These are phyloP conservation scores for Panzeria rudis DNA, from an alignment of 2,888 invertebrate species.

Conservation along the genomic window DNA sequence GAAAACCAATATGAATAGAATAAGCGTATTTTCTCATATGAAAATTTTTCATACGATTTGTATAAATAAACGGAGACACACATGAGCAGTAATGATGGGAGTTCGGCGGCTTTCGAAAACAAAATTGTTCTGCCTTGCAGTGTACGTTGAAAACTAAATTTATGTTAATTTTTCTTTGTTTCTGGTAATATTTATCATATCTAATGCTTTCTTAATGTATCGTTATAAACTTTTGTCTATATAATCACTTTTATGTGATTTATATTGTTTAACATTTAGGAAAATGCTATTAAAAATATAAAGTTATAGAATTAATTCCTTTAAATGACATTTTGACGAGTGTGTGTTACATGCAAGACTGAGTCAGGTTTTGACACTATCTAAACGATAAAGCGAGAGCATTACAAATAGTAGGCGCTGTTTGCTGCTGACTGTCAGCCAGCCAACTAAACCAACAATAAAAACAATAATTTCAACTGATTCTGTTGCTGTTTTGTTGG, in stretches of 20 bases:
- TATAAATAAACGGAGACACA: no score
- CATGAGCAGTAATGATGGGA: no score
- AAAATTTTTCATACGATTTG: no score
- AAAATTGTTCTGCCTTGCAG: no score
- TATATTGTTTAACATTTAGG: no score
- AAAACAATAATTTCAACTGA: not conserved
- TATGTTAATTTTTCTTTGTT: not conserved
- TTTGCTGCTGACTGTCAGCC: slow-evolving; percentile 32
- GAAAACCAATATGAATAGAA: no score
- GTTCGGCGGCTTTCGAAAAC: no score
- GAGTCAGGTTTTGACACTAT: slow-evolving; percentile 70
- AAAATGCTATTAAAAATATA: no score
- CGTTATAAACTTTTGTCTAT: no score
- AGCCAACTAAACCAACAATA: slow-evolving; percentile 11
- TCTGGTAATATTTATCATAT: not conserved
- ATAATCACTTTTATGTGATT: no score
- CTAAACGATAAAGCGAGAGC: slow-evolving; percentile 67
- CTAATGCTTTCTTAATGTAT: no score
- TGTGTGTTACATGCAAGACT: slow-evolving; percentile 41
- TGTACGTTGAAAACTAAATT: not conserved
- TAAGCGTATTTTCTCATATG: no score
- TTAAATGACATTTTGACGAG: slow-evolving; percentile 7
- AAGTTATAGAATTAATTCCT: slow-evolving; percentile 8
- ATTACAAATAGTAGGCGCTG: slow-evolving; percentile 71
- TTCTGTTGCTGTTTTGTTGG: slow-evolving; percentile 49